Conservation (phyloP, 2,113 vertebrate species). For the Sylvia atricapilla region DNA sequence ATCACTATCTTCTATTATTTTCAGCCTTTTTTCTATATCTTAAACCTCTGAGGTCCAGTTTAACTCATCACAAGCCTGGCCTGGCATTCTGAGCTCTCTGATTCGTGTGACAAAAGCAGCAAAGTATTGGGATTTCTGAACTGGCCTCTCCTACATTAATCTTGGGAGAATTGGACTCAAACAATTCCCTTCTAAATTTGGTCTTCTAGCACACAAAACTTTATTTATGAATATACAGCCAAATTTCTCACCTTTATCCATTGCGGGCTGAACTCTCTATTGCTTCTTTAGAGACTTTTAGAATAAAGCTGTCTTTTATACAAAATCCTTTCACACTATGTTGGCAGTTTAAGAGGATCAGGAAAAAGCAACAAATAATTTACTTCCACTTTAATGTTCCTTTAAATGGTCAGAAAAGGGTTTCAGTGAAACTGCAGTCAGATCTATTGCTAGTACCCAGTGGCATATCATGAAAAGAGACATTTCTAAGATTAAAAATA, state of each 20-base stretch:
- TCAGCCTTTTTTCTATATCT: neutral
- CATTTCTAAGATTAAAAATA: constrained; percentile 43
- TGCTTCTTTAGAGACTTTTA: neutral
- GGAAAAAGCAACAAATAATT: constrained; percentile 32
- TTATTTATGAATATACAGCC: neutral
- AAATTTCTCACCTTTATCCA: neutral
- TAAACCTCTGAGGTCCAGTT: neutral
- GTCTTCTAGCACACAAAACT: neutral
- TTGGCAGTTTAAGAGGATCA: neutral
- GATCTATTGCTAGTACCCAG: constrained; percentile 15
- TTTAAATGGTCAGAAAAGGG: constrained; percentile 26
- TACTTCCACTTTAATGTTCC: neutral
- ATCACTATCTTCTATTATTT: neutral
- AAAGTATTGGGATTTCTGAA: neutral
- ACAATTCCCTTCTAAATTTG: neutral
- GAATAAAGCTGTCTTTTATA: neutral
- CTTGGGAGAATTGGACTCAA: neutral
- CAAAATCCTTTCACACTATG: neutral
- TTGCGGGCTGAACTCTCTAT: neutral
- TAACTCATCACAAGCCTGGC: neutral
- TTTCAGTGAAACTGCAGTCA: neutral
- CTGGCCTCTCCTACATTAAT: neutral
- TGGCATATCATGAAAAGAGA: neutral
- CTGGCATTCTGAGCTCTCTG: neutral
- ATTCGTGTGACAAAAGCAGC: neutral